phyloP scores from a whole-genome alignment of 1,140 invertebrate species.

The Gryon sp. region DNA sequence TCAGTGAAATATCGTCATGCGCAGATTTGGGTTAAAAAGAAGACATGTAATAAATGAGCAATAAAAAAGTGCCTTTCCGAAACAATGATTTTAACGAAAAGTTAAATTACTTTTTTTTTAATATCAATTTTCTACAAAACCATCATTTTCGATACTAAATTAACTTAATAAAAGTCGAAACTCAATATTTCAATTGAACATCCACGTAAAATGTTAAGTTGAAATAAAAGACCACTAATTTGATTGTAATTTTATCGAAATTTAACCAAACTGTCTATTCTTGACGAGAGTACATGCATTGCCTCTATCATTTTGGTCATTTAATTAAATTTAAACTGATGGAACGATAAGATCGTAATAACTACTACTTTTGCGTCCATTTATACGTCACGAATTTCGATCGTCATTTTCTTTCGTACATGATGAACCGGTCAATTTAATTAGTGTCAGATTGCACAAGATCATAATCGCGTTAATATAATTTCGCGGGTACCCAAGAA shows the following conservation, averaged over 20 bases:
- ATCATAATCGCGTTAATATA: constrained; percentile 30
- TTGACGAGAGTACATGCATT: too few relatives aligned
- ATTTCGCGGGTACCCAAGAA: not conserved
- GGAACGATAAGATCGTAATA: constrained; percentile 42
- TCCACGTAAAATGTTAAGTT: too few relatives aligned
- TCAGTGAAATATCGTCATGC: not conserved
- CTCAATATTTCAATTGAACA: too few relatives aligned
- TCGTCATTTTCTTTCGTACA: constrained; percentile 17
- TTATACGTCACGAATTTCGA: constrained; percentile 14
- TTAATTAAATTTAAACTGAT: too few relatives aligned
- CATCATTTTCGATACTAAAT: too few relatives aligned
- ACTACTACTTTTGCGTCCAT: constrained; percentile 36
- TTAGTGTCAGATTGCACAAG: constrained; percentile 24
- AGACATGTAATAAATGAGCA: not conserved
- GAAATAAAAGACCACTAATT: too few relatives aligned
- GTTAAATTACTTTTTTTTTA: too few relatives aligned
- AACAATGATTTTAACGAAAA: too few relatives aligned
- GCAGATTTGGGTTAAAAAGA: not conserved
- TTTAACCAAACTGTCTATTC: too few relatives aligned
- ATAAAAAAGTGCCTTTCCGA: not conserved
- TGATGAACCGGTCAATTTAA: constrained; percentile 18
- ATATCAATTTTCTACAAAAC: too few relatives aligned
- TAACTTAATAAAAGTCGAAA: too few relatives aligned
- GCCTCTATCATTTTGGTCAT: not conserved
- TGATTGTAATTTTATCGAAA: too few relatives aligned